phyloP scores from a whole-genome alignment of 1,140 invertebrate genomes.

The Drosophila micromelanica region DNA sequence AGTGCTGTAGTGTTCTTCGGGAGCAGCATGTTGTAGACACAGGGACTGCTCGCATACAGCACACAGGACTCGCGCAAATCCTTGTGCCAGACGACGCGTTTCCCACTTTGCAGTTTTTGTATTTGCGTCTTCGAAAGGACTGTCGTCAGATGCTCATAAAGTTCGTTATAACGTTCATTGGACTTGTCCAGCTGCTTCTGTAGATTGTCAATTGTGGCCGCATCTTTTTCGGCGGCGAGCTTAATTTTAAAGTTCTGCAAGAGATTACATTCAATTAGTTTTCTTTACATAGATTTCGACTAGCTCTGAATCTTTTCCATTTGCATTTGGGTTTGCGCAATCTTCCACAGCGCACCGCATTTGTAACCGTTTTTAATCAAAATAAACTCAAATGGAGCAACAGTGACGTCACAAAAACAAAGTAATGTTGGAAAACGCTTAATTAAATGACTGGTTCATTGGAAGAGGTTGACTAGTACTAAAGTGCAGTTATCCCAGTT shows the following conservation, averaged over 20 bases:
- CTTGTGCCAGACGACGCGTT: conserved; percentile 10
- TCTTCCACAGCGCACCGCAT: conserved; percentile 13
- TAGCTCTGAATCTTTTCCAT: too few species aligned
- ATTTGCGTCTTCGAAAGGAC: conserved; percentile 9
- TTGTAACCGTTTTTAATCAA: neutral
- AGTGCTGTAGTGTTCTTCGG: neutral
- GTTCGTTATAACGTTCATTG: neutral
- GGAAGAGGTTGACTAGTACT: neutral
- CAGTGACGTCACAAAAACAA: conserved; percentile 14
- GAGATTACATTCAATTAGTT: too few species aligned
- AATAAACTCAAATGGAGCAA: conserved; percentile 2
- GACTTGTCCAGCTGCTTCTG: neutral
- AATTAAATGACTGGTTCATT: neutral
- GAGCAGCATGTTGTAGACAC: conserved; percentile 9
- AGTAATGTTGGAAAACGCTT: conserved; percentile 1
- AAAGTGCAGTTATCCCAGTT: neutral
- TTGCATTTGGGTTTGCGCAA: conserved; percentile 3
- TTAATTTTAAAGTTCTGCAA: conserved; percentile 24
- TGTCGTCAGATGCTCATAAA: neutral
- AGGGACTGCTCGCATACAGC: conserved; percentile 17
- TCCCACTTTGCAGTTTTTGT: conserved; percentile 12
- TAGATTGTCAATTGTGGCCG: neutral
- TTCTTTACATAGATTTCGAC: too few species aligned
- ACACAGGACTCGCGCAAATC: conserved; percentile 7
- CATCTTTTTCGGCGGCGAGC: neutral